Conservation (phyloP, 2,888 invertebrate genomes). For the Morpho deidamia region DNA sequence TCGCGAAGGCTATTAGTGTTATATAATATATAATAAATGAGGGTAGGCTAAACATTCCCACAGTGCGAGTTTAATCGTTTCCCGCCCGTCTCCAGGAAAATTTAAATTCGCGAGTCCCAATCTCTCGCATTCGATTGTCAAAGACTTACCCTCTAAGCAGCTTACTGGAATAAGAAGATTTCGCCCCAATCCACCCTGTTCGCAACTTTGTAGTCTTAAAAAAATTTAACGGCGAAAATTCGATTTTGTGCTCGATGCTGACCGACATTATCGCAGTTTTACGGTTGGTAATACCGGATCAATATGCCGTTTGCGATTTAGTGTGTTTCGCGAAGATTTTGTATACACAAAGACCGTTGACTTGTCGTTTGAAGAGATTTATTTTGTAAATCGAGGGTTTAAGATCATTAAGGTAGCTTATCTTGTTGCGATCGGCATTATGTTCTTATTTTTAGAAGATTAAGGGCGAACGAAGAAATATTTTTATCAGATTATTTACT, state of each 20-base stretch:
- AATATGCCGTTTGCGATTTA: slow-evolving; percentile 8
- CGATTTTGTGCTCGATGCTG: slow-evolving; percentile 25
- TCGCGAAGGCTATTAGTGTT: no score
- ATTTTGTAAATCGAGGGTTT: not conserved
- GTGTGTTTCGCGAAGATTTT: not conserved
- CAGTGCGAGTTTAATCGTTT: slow-evolving; percentile 18
- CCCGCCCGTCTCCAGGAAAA: slow-evolving; percentile 27
- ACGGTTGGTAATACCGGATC: slow-evolving; percentile 3
- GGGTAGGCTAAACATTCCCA: not conserved
- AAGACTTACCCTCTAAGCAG: slow-evolving; percentile 65
- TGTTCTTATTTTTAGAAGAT: not conserved
- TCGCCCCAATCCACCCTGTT: slow-evolving; percentile 29
- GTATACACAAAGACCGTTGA: not conserved
- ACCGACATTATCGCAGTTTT: slow-evolving; percentile 17
- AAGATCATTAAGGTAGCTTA: not conserved
- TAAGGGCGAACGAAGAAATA: no score
- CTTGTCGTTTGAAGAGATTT: not conserved
- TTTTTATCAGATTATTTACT: no score
- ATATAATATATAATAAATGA: not conserved
- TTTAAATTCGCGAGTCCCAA: slow-evolving; percentile 40
- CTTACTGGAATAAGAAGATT: slow-evolving; percentile 71
- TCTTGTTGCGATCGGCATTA: not conserved
- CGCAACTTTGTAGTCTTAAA: slow-evolving; percentile 58
- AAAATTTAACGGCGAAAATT: slow-evolving; percentile 44
- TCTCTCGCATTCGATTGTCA: slow-evolving; percentile 64